phyloP scores from a whole-genome alignment of 2,113 vertebrate species.

The Notothenia rossii region DNA sequence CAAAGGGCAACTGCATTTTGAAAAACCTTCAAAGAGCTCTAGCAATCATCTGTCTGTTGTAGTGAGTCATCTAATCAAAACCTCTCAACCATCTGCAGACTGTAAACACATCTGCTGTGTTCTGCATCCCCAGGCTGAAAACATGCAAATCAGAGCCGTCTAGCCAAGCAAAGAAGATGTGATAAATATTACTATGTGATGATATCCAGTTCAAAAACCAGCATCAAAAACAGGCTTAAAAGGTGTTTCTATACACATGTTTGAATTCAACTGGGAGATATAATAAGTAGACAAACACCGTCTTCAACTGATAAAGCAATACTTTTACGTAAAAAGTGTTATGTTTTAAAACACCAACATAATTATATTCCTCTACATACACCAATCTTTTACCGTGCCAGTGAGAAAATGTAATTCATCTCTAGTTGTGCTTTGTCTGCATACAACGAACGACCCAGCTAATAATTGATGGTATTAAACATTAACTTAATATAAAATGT shows the following conservation, averaged over 20 bases:
- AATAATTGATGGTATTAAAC: slow-evolving; percentile 4
- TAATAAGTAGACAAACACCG: background rate
- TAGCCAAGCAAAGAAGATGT: slow-evolving; percentile 9
- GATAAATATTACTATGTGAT: slow-evolving; percentile 19
- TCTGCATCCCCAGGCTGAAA: background rate
- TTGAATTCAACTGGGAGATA: background rate
- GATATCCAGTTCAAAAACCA: slow-evolving; percentile 6
- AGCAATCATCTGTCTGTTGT: background rate
- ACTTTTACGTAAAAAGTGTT: background rate
- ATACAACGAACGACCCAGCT: background rate
- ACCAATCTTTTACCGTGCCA: background rate
- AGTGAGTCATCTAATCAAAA: background rate
- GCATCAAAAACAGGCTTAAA: slow-evolving; percentile 8
- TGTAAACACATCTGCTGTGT: background rate
- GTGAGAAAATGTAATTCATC: background rate
- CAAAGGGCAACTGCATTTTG: slow-evolving; percentile 31
- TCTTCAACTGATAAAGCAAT: background rate
- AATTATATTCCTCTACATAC: background rate
- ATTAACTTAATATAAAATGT: background rate
- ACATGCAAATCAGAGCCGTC: slow-evolving; percentile 1
- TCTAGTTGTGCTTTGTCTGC: background rate
- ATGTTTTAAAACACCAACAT: background rate
- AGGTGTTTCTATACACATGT: background rate
- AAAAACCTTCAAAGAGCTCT: background rate
- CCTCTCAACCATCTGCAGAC: slow-evolving; percentile 20